A percentile compares a stretch with the other conserved stretches of the same genome.
Conservation (phyloP, 2,113 vertebrate genomes). For the Procavia capensis region DNA sequence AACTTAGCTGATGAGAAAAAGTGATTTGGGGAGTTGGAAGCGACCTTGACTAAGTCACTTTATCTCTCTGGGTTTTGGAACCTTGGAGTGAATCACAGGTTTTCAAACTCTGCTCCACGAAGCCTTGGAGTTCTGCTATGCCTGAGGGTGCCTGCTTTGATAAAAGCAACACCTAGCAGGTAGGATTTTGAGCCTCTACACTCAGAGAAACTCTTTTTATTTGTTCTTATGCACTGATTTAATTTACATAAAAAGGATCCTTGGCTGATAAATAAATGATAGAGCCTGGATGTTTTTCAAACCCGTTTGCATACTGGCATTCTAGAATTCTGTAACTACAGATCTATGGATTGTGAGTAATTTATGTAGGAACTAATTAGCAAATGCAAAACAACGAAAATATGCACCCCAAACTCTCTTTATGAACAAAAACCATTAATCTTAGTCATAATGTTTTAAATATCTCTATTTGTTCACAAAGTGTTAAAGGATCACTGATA, state of each 20-base stretch:
- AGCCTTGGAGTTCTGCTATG: not conserved
- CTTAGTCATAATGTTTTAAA: not conserved
- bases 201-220: constrained; percentile 19
- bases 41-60: constrained; percentile 48
- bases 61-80: not conserved
- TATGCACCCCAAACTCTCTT: not conserved
- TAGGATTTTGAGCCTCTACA: not conserved
- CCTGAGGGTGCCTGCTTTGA: not conserved
- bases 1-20: constrained; percentile 17
- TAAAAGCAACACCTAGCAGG: not conserved
- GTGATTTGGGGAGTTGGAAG: not conserved
- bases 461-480: not conserved
- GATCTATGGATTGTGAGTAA: not conserved
- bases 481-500: not conserved
- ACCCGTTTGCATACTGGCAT: not conserved
- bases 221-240: not conserved
- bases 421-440: not conserved
- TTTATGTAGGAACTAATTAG: not conserved
- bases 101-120: not conserved
- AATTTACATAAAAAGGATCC: not conserved
- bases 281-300: not conserved
- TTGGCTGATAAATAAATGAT: not conserved
- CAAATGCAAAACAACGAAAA: constrained; percentile 41
- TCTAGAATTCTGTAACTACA: not conserved
- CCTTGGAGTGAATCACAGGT: not conserved